Base-by-base conservation (phyloP, 1,140 invertebrate genomes). In the Papilio helenus region DNA sequence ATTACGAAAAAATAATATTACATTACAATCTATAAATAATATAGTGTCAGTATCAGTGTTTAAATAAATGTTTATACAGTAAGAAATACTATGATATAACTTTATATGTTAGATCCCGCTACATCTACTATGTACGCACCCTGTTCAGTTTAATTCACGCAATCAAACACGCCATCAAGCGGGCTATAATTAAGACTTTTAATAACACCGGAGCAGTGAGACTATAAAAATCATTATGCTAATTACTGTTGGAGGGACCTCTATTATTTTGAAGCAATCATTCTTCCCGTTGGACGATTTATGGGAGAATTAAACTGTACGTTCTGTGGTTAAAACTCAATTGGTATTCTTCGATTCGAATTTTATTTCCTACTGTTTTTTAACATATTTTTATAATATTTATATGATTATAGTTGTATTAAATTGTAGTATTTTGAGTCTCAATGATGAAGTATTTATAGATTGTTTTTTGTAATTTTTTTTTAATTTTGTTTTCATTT, bases 221-320 rank as follows among this genome's bases (percentile, higher is more conserved):
- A 79, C 68, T 61, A 83, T 86, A 83, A 86, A 85, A 82, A 85
- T 84, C 83, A 86, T 85, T 85, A 85, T 85, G 80, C 82, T 85
- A 82, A 85, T 86, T 76, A 79, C 73, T 82, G 79, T 82, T 76
- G 61, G 29, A 72, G 78, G 72, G 72, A 51, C 34, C 79, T 76
- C 74, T 79, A 73, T 73, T 76, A 72, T 79, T 81, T 79, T 72
- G n/a, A 58, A 42, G 51, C 76, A 77, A 77, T 77, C 55, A 77
- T 77, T 77, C 49, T 61, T 29, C 55, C 74, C 55, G 55, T 74
- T 46, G 42, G 10, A 74, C 18, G 55, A 77, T 77, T 77, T 77
- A 77, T 77, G 76, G 18, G 55, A 58, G 76, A 29, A 68, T 18
- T 5, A 74, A 74, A 51, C 14, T 73, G 9, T 26, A 73, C 72